Evolutionary conservation across 92 coral and sea anemone species (phyloP).

Genomic region (Epizoanthus fatuus): DNA sequence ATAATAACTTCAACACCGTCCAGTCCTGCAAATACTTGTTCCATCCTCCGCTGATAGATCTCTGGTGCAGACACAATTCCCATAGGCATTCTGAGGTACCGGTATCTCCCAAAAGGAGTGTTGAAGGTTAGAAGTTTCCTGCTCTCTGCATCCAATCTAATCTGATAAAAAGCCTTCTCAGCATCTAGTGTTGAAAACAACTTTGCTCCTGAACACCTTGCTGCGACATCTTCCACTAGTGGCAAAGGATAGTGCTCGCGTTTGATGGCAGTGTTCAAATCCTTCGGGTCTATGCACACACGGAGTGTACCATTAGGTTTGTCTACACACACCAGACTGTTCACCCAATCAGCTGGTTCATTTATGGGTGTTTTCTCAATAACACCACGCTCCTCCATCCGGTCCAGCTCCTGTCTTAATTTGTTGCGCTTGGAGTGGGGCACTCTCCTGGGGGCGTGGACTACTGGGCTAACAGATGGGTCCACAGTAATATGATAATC

Average conservation of each 20-base stretch:
- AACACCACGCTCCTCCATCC: too few species aligned
- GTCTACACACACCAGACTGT: conserved; percentile 51
- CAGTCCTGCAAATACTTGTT: conserved; percentile 29
- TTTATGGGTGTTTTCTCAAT: conserved; percentile 32
- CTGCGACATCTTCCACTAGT: conserved; percentile 18
- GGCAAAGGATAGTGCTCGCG: conserved; percentile 48
- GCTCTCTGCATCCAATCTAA: background rate
- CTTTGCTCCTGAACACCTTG: too few species aligned
- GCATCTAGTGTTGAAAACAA: background rate
- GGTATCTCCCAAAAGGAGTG: conserved; percentile 34
- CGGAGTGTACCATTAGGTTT: conserved; percentile 44
- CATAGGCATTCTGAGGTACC: conserved; percentile 50
- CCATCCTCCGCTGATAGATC: conserved; percentile 45
- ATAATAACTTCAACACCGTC: conserved; percentile 44
- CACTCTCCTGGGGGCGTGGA: conserved; percentile 61
- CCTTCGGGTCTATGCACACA: conserved; percentile 46
- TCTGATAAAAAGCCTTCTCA: background rate
- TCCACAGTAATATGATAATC: conserved; percentile 46
- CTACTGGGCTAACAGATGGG: conserved; percentile 54
- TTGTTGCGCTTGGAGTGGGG: conserved; percentile 39
- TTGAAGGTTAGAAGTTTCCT: background rate
- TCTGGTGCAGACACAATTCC: conserved; percentile 44
- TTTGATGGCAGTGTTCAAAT: conserved; percentile 27
- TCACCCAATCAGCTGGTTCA: conserved; percentile 45
- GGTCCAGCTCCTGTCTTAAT: conserved; percentile 24